phyloP scores from a whole-genome alignment of 2,113 vertebrate species.

The Motacilla tschutschensis region DNA sequence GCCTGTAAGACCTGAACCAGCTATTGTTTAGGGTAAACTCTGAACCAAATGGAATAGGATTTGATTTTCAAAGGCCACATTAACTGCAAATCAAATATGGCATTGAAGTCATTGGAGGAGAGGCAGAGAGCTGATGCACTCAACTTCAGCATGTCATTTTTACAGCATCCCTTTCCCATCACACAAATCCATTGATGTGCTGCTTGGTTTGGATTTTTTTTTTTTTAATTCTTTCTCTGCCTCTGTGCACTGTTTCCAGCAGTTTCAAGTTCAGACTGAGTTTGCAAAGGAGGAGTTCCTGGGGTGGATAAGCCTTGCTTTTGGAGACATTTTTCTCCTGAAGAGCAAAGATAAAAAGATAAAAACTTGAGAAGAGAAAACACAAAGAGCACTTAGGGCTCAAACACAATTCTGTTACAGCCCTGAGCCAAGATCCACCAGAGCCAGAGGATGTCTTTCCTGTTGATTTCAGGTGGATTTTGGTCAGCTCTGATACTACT shows the following conservation, averaged over 20 bases:
- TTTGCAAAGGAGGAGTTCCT: neutral
- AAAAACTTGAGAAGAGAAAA: neutral
- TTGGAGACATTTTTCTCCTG: neutral
- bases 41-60: neutral
- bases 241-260: neutral
- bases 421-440: neutral
- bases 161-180: neutral
- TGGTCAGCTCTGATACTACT: neutral
- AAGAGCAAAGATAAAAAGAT: neutral
- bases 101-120: neutral
- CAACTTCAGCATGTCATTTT: neutral
- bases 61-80: conserved; percentile 23
- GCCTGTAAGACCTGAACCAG: conserved; percentile 12
- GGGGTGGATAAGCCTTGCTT: neutral
- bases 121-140: neutral
- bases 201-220: neutral
- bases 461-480: neutral
- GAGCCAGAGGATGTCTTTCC: neutral
- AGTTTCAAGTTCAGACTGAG: neutral
- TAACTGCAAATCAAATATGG: conserved; percentile 12
- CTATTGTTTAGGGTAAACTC: conserved; percentile 6
- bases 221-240: neutral
- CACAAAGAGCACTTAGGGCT: neutral
- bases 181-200: neutral
- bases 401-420: neutral